Evolutionary conservation across 2,113 vertebrate species (phyloP).

Genomic region (Corydoras maculifer): DNA sequence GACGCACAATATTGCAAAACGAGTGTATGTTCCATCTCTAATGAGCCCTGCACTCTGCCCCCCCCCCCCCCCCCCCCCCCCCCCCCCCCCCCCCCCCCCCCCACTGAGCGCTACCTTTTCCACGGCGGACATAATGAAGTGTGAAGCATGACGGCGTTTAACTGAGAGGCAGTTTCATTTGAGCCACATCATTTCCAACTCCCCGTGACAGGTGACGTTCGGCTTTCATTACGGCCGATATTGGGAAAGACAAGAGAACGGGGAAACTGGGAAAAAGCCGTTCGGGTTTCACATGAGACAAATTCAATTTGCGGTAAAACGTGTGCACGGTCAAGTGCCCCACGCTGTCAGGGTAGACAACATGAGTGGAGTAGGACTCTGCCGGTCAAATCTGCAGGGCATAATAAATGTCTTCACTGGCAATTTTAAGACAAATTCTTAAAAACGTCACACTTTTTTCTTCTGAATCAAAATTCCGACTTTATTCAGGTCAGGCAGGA

Average conservation of each 20-base stretch:
- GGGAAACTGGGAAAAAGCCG: conserved; percentile 26
- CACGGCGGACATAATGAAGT: conserved; percentile 61
- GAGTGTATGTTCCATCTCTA: conserved; percentile 42
- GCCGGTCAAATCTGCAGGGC: no score
- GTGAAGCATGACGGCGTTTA: conserved; percentile 65
- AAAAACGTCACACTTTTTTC: no score
- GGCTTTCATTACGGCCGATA: conserved; percentile 64
- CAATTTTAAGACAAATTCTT: no score
- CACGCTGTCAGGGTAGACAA: neutral
- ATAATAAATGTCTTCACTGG: no score
- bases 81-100: conserved; percentile 30
- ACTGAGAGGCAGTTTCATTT: conserved; percentile 63
- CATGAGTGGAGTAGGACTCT: neutral
- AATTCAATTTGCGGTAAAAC: conserved; percentile 31
- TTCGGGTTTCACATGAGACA: conserved; percentile 18
- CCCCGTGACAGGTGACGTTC: conserved; percentile 57
- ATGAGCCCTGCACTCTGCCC: conserved; percentile 52
- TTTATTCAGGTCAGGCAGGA: no score
- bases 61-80: conserved; percentile 12
- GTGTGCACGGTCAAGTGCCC: conserved; percentile 14
- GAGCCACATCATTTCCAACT: conserved; percentile 59
- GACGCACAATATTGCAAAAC: conserved; percentile 48
- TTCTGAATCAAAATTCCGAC: no score
- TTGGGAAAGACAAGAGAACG: conserved; percentile 43
- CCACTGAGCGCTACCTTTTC: conserved; percentile 34